Conservation (phyloP, 2,113 vertebrate genomes). For the Collichthys lucidus region DNA sequence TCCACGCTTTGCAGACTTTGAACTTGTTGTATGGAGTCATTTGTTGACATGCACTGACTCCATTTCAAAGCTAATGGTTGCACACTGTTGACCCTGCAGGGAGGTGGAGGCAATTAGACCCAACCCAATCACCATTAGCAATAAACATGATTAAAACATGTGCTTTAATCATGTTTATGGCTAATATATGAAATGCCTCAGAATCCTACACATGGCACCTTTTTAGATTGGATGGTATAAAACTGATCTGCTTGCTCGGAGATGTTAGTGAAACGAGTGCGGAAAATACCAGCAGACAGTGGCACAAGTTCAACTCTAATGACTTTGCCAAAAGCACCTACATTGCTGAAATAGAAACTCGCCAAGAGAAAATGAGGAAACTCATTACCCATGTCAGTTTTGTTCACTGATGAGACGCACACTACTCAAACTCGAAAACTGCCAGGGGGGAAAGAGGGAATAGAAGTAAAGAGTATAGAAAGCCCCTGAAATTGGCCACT, state of each 20-base stretch:
- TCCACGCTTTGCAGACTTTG: no score
- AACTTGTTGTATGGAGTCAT: no score
- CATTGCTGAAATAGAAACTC: constrained; percentile 55
- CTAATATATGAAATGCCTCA: no score
- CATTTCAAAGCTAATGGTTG: no score
- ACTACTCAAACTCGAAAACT: constrained; percentile 44
- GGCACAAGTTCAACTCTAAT: constrained; percentile 41
- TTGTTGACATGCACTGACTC: no score
- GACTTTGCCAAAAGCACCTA: constrained; percentile 69
- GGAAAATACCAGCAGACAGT: constrained; percentile 22
- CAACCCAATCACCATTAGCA: no score
- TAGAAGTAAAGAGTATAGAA: constrained; percentile 18
- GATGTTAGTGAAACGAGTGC: constrained; percentile 11
- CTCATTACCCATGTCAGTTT: constrained; percentile 75
- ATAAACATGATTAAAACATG: no score
- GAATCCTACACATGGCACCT: no score
- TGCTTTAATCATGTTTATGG: no score
- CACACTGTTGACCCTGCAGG: no score
- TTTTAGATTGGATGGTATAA: neutral
- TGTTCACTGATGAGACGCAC: constrained; percentile 68
- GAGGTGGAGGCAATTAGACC: no score
- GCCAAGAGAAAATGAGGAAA: constrained; percentile 67
- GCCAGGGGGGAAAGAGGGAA: constrained; percentile 32
- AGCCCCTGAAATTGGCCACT: constrained; percentile 34
- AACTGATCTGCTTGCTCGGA: neutral